Base-by-base conservation (phyloP, 37 sponge, comb jelly and placozoan species). In the Haliclona indistincta region DNA sequence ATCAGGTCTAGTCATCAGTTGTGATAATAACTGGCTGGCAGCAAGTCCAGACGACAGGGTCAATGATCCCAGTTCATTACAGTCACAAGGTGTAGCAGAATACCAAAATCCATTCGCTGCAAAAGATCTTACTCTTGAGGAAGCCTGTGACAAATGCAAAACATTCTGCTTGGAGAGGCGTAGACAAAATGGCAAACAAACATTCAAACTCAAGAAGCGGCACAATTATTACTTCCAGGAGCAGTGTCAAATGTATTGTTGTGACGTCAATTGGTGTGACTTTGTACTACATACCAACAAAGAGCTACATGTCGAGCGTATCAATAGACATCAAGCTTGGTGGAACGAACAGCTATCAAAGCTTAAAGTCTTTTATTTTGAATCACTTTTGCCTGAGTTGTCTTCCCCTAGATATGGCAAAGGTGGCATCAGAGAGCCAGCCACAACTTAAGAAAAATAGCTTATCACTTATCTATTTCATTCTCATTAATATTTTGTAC, bases 381-480 rank as follows among this genome's bases (percentile, higher is more conserved):
- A 4, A 4, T 42, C 26, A 6, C n/a, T 61, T 17, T 23, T 75
- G 15, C 63, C 76, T 58, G 63, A 75, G 38, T 44, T 66, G 47
- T 70, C 84, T 45, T 73, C 44, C 51, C 76, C 84, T 43, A 19
- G 68, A 2, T 62, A 80, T 34, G 36, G 23, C 56, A 32, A 47
- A 35, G n/a, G n/a, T n/a, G 84, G 76, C 15, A 83, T 83, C 29
- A 19, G 75, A 56, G 84, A 83, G 39, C 76, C 66, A 3, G 4
- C 69, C n/a, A n/a, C n/a, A n/a, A n/a, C n/a, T n/a, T n/a, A n/a
- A n/a, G n/a, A n/a, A n/a, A n/a, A n/a, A n/a, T n/a, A n/a, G n/a
- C n/a, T n/a, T n/a, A n/a, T n/a, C n/a, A n/a, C n/a, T n/a, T n/a
- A n/a, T n/a, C n/a, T n/a, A n/a, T n/a, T n/a, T n/a, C n/a, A n/a